Conservation (phyloP, 2,797 vertebrate genomes). For the Fistularia commersonii region DNA sequence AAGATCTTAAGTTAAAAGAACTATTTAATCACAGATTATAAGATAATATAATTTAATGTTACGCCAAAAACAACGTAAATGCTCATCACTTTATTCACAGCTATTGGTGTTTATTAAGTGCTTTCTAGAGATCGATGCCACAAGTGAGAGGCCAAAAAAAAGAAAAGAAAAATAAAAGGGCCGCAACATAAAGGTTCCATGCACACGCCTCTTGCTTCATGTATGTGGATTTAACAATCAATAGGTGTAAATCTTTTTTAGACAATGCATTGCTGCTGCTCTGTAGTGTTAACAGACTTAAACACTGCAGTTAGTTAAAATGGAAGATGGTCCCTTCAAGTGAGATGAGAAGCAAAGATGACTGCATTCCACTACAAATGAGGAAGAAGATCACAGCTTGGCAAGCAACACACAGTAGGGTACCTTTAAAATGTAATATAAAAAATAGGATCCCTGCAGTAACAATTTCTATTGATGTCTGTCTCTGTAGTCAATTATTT, state of each 20-base stretch:
- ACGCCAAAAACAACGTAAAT: no score
- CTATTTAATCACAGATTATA: no score
- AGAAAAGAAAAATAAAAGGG: constrained; percentile 20
- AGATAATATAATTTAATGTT: no score
- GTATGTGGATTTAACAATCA: constrained; percentile 31
- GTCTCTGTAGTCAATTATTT: constrained; percentile 32
- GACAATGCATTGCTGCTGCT: constrained; percentile 23
- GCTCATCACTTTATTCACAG: no score
- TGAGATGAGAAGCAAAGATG: constrained; percentile 50
- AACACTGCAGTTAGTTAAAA: constrained; percentile 47
- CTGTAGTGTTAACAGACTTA: constrained; percentile 21
- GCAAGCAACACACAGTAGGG: constrained; percentile 45
- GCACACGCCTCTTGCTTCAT: constrained; percentile 52
- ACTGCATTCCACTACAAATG: constrained; percentile 40
- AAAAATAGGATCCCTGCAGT: constrained; percentile 14
- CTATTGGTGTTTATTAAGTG: no score
- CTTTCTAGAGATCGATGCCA: constrained; percentile 3
- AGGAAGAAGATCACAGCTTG: constrained; percentile 33
- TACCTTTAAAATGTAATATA: constrained; percentile 33
- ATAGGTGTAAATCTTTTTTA: neutral
- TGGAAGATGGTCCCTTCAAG: constrained; percentile 32
- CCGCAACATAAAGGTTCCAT: constrained; percentile 34
- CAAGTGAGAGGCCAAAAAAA: constrained; percentile 28
- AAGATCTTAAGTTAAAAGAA: no score
- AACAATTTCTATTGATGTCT: neutral